Percentiles rank a stretch among this genome's conserved stretches.
Conservation (phyloP, 2,888 invertebrate genomes). For the Chironomus tentans region DNA sequence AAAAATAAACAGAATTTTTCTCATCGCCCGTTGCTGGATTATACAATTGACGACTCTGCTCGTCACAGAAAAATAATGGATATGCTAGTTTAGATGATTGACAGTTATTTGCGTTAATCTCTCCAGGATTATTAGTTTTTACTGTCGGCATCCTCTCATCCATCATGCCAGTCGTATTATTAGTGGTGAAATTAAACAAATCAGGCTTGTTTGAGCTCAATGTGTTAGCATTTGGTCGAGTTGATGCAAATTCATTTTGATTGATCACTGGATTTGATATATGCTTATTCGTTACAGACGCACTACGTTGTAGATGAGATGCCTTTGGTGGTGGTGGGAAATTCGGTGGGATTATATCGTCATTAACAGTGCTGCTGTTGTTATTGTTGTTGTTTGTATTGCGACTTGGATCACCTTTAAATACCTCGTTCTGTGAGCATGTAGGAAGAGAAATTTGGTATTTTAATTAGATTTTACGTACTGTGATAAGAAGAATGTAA, state of each 20-base stretch:
- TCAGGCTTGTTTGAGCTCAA: constrained; percentile 14
- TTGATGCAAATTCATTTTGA: constrained; percentile 7
- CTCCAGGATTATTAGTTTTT: neutral
- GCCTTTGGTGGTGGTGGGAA: constrained; percentile 22
- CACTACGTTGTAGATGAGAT: neutral
- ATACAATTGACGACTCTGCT: neutral
- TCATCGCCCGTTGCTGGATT: neutral
- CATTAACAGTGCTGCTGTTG: neutral
- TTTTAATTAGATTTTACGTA: neutral
- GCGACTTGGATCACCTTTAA: constrained; percentile 20
- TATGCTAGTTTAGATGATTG: constrained; percentile 13
- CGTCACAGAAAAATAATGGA: constrained; percentile 20
- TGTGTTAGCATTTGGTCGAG: neutral
- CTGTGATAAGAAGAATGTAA: neutral
- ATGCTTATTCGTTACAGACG: constrained; percentile 4
- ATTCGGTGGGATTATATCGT: constrained; percentile 9
- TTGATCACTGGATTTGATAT: constrained; percentile 6
- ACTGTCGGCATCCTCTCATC: neutral
- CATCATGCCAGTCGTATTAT: neutral
- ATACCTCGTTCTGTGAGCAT: constrained; percentile 9
- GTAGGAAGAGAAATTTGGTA: constrained; percentile 1
- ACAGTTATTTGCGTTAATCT: constrained; percentile 14
- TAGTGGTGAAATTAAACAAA: constrained; percentile 23
- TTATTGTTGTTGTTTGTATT: neutral
- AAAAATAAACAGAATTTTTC: constrained; percentile 30